Evolutionary conservation across 2,888 invertebrate species (phyloP), one percentile per base, ranked within the genome.

Genomic region (Philonicus albiceps): DNA sequence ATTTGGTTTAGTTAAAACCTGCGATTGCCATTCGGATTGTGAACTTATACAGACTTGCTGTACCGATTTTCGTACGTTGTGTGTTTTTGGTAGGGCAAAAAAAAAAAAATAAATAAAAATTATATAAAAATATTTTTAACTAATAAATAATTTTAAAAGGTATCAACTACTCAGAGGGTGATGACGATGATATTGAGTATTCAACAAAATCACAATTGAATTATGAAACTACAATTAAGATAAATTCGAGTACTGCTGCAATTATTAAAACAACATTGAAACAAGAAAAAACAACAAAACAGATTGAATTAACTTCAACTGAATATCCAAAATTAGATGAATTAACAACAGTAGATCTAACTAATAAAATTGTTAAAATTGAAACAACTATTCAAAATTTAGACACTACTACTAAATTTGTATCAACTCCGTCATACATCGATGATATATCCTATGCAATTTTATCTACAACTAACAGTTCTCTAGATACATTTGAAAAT

Each of bases 21-120:
- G 96, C 89, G 93, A 94, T 73, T 96, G 96, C 88, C 92, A 93
- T 83, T 89, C 92, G 0, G 90, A 91, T 0, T 96, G 96, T 89
- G 90, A 93, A 1, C 89, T 92, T 0, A 90, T 91, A 0, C 92
- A 92, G 0, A 93, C 93, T 30, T 97, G 96, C 90, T 97, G 96
- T 89, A 93, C 93, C 0, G 96, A 96, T 91, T 96, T 93, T 90
- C 90, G 93, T 1, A 94, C 94, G 5, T 89, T 93, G 1, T 96
- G 96, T 8, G 22, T n/a, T 75, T 75, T 75, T 55, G 53, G 74
- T 75, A 55, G 30, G 27, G 37, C 13, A 11, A 4, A 3, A 43
- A 43, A 2, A 8, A 2, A 16, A 16, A 16, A 43, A 43, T 3
- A 31, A 3, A 31, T 31, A 31, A 31, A 31, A 3, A 3, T 3